These are phyloP conservation scores for Palythoa caribaeorum DNA, from an alignment of 92 coral and sea anemone genomes.

Conservation along the genomic window DNA sequence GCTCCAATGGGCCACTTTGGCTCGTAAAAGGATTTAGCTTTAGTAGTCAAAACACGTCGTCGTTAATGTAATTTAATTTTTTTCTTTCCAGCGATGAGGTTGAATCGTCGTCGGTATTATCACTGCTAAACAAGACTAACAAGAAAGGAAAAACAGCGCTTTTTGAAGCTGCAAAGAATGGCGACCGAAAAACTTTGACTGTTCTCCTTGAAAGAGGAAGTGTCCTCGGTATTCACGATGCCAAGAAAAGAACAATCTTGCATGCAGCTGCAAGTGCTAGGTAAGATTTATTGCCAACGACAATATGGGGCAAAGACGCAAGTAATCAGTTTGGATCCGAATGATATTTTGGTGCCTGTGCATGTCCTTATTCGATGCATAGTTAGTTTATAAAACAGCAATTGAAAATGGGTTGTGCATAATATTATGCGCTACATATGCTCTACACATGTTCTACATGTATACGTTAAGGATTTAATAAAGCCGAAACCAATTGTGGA, in stretches of 20 bases:
- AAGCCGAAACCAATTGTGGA: too few species aligned
- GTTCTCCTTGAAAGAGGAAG: constrained; percentile 18
- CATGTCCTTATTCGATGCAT: too few species aligned
- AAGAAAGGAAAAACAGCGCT: constrained; percentile 33
- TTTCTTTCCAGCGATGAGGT: not conserved
- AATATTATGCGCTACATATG: too few species aligned
- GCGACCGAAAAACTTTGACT: not conserved
- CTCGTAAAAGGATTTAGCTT: too few species aligned
- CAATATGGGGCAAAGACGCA: too few species aligned
- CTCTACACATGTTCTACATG: too few species aligned
- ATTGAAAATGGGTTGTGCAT: too few species aligned
- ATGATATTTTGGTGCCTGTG: too few species aligned
- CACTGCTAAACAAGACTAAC: constrained; percentile 9
- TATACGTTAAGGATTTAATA: too few species aligned
- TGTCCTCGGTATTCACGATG: not conserved
- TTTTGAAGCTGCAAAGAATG: constrained; percentile 29
- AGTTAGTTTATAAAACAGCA: too few species aligned
- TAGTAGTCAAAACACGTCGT: not conserved
- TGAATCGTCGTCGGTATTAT: not conserved
- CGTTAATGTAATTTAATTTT: not conserved
- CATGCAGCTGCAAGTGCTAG: constrained; percentile 38
- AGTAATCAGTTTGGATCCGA: too few species aligned
- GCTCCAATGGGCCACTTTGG: too few species aligned
- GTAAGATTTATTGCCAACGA: not conserved
- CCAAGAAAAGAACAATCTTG: constrained; percentile 15